Conservation (phyloP, 2,888 invertebrate species). For the Dromius quadrimaculatus region DNA sequence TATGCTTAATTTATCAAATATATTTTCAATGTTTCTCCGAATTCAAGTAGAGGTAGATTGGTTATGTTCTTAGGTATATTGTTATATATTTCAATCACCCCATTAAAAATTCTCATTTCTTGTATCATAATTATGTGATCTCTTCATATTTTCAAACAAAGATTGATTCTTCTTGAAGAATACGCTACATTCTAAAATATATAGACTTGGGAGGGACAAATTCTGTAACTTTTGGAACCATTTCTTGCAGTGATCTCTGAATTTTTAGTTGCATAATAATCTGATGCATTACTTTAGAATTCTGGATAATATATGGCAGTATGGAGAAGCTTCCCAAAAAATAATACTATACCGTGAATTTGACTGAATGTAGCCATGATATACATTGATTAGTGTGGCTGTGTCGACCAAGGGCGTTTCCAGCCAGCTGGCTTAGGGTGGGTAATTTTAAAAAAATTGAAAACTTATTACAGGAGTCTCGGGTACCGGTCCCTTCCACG, state of each 20-base stretch:
- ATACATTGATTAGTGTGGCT: neutral
- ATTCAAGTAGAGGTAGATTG: neutral
- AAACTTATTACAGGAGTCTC: too few relatives aligned
- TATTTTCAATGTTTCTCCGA: neutral
- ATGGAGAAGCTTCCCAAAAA: neutral
- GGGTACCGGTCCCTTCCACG: too few relatives aligned
- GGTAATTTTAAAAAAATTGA: too few relatives aligned
- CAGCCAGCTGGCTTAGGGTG: too few relatives aligned
- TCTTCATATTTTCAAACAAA: neutral
- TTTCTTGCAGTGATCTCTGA: neutral
- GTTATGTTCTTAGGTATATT: neutral
- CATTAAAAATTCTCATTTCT: neutral
- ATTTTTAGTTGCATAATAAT: too few relatives aligned
- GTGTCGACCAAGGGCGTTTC: too few relatives aligned
- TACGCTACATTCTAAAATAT: neutral
- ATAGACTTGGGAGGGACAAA: neutral
- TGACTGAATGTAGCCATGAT: conserved; percentile 2
- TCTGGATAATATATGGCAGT: neutral
- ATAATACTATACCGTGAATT: neutral
- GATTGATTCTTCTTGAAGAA: neutral
- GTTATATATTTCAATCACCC: neutral
- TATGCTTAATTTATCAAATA: neutral
- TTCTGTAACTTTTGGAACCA: neutral
- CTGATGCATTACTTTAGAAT: neutral
- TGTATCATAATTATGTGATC: neutral